Percentiles rank a stretch among this genome's conserved stretches.
phyloP scores from a whole-genome alignment of 1,140 invertebrate genomes.

The Drosophila leontia region DNA sequence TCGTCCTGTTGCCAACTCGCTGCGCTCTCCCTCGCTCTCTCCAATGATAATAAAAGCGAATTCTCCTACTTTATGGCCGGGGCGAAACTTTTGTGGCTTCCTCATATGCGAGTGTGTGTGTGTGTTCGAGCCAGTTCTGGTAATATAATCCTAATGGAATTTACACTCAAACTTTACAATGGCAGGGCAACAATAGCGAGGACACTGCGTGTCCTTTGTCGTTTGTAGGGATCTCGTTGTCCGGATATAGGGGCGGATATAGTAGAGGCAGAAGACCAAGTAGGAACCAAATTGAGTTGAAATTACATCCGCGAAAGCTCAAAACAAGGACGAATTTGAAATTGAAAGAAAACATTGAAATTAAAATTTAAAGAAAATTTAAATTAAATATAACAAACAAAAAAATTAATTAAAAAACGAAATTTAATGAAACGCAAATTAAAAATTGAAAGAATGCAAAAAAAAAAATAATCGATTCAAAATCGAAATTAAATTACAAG shows the following conservation, averaged over 20 bases:
- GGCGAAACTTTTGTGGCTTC: slow-evolving; percentile 70
- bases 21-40: slow-evolving; percentile 18
- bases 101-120: slow-evolving; percentile 16
- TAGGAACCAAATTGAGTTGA: slow-evolving; percentile 23
- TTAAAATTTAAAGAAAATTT: background rate
- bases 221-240: slow-evolving; percentile 33
- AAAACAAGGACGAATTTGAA: slow-evolving; percentile 5
- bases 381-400: background rate
- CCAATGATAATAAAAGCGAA: slow-evolving; percentile 77
- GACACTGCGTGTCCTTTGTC: slow-evolving; percentile 63
- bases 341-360: background rate
- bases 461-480: too few species aligned
- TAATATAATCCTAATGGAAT: slow-evolving; percentile 84
- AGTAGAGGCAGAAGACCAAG: background rate
- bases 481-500: too few species aligned
- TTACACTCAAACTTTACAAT: slow-evolving; percentile 77
- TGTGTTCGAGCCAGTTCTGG: slow-evolving; percentile 28
- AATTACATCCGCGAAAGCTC: slow-evolving; percentile 21
- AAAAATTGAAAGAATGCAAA: too few species aligned
- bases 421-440: too few species aligned
- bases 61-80: slow-evolving; percentile 70
- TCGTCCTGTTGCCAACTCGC: slow-evolving; percentile 6
- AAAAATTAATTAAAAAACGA: background rate
- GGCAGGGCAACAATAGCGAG: slow-evolving; percentile 47
- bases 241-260: slow-evolving; percentile 6